These are phyloP conservation scores for Oryzias celebensis DNA, from an alignment of 2,113 vertebrate species.

Conservation along the genomic window DNA sequence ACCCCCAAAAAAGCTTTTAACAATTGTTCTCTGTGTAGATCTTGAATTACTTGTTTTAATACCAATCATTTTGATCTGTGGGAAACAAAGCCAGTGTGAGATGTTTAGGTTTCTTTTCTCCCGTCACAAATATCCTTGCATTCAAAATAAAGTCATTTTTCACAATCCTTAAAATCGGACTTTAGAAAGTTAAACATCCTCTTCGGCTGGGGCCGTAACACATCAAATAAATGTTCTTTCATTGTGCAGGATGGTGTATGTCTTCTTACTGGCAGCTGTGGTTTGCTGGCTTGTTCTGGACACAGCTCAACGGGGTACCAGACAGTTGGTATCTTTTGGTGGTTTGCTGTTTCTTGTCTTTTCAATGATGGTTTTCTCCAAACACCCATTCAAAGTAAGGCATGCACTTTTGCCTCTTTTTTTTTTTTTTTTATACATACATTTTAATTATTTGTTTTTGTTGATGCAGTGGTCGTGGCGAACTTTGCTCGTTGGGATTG, in stretches of 20 bases:
- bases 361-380: slow-evolving; percentile 84
- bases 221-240: neutral
- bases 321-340: slow-evolving; percentile 83
- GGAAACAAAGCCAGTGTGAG: no score
- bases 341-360: slow-evolving; percentile 80
- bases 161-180: neutral
- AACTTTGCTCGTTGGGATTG: slow-evolving; percentile 81
- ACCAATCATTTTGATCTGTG: no score
- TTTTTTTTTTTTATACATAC: neutral
- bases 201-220: no score
- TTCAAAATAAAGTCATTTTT: no score
- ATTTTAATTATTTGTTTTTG: neutral
- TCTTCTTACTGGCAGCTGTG: slow-evolving; percentile 42
- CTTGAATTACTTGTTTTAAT: no score
- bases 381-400: slow-evolving; percentile 82
- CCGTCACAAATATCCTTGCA: neutral
- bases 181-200: neutral
- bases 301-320: slow-evolving; percentile 76
- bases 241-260: slow-evolving; percentile 71
- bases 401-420: neutral
- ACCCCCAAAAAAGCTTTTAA: no score
- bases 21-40: no score
- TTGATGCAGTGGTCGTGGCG: slow-evolving; percentile 81
- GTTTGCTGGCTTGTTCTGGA: slow-evolving; percentile 84
- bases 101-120: neutral